Base-by-base conservation (phyloP, 2,888 invertebrate species). In the Andrena chrysosceles region DNA sequence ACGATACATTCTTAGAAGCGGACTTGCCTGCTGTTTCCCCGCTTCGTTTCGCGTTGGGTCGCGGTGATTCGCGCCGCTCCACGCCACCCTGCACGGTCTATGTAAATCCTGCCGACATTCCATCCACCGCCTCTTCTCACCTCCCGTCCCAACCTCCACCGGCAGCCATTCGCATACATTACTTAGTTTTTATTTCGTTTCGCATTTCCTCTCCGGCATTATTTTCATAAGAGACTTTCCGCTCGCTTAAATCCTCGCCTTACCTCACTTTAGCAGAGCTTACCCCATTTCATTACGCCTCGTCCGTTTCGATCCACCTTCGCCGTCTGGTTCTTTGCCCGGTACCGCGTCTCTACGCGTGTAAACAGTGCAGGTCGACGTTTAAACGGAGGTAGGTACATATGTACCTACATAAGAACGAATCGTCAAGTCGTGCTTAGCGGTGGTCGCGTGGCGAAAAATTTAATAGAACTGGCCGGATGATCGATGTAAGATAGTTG, bases 401-500 rank as follows among this genome's bases (percentile, higher is more conserved):
- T 1, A 5, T 42, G 42, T 42, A 5, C 4, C 16, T 16, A 42
- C 42, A 1, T 13, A 42, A 42, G 42, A 29, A 29, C 0, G 29
- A 75, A 78, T 83, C 80, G 84, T 78, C 80, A 54, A 42, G 70
- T 59, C 16, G 13, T 2, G 13, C 0, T 26, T 23, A 64, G 62
- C 31, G 63, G 48, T 70, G 73, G 60, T 54, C 67, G 67, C 42
- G 64, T 59, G 64, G 63, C 87, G 90, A 91, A 90, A 89, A 90
- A 90, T 91, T 91, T 91, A 91, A 91, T 92, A 91, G 89, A 90
- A 89, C 83, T 87, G 85, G 77, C 74, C 77, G 89, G 87, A 92
- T 93, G 92, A 93, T 93, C 90, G 92, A 93, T 93, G 92, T 89
- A 90, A 91, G 91, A 92, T 92, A 90, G 91, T 91, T 91, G 86